These are phyloP conservation scores for Pangasius sanitwongsei DNA, from an alignment of 2,797 vertebrate species.

Conservation along the genomic window DNA sequence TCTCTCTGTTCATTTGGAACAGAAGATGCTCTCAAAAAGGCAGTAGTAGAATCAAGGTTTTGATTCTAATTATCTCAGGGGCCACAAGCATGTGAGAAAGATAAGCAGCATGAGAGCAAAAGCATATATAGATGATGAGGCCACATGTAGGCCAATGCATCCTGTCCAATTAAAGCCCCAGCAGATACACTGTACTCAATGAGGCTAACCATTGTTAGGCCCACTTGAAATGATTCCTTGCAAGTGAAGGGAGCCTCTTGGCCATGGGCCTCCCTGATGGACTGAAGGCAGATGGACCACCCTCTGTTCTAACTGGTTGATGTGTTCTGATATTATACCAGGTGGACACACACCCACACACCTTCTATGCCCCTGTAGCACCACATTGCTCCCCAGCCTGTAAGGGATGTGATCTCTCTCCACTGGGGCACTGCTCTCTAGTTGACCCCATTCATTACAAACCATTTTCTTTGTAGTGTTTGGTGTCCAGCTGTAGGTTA, in stretches of 20 bases:
- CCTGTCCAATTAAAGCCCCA: background rate
- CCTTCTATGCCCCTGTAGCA: background rate
- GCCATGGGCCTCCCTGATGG: background rate
- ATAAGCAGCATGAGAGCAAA: background rate
- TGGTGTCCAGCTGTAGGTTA: background rate
- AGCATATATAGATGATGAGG: background rate
- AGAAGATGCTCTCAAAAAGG: background rate
- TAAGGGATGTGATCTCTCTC: background rate
- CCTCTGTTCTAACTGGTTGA: background rate
- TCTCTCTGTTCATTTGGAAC: background rate
- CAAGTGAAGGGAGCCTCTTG: background rate
- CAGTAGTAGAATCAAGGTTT: background rate
- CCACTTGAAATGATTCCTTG: background rate
- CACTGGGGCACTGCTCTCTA: background rate
- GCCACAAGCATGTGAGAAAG: background rate
- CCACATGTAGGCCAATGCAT: background rate
- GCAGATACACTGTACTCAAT: background rate
- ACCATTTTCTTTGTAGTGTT: background rate
- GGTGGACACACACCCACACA: background rate
- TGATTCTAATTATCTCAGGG: background rate
- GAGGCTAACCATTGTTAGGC: background rate
- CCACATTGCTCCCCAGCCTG: background rate
- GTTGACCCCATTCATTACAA: background rate
- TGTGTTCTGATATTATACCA: background rate
- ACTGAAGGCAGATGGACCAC: background rate